Conservation (phyloP, 30 jellyfish, hydroid and myxozoan genomes). For the Morbakka virulenta region DNA sequence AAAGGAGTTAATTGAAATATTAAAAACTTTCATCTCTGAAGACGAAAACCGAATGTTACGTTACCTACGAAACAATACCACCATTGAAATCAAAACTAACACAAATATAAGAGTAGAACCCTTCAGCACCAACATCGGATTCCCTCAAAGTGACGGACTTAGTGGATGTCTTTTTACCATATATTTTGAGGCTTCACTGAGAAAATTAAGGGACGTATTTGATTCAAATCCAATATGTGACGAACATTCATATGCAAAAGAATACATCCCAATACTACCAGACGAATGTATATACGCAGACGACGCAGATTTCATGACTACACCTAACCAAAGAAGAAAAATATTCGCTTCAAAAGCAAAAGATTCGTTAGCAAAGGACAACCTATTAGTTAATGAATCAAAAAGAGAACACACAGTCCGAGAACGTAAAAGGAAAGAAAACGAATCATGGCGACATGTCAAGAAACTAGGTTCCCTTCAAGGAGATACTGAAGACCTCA, state of each 20-base stretch:
- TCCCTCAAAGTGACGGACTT: slow-evolving; percentile 40
- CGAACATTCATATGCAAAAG: neutral
- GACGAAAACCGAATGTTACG: slow-evolving; percentile 11
- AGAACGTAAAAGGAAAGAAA: too few relatives aligned
- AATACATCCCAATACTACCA: neutral
- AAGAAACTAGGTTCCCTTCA: too few relatives aligned
- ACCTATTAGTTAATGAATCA: too few relatives aligned
- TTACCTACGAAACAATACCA: neutral
- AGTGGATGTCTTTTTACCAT: slow-evolving; percentile 11
- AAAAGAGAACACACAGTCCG: too few relatives aligned
- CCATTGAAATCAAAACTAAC: slow-evolving; percentile 6
- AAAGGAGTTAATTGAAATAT: neutral
- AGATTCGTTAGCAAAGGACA: too few relatives aligned
- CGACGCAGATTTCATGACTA: slow-evolving; percentile 9
- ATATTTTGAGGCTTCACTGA: slow-evolving; percentile 13
- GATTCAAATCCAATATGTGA: neutral
- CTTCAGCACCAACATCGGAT: slow-evolving; percentile 16
- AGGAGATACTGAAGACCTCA: too few relatives aligned
- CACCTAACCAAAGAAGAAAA: slow-evolving; percentile 9
- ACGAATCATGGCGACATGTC: too few relatives aligned
- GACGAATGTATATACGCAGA: slow-evolving; percentile 43
- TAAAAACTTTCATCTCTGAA: neutral
- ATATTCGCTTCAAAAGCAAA: too few relatives aligned
- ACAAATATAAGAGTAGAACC: neutral
- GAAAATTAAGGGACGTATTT: neutral